Base-by-base conservation (phyloP, 2,113 vertebrate species). In the Euleptes europaea region DNA sequence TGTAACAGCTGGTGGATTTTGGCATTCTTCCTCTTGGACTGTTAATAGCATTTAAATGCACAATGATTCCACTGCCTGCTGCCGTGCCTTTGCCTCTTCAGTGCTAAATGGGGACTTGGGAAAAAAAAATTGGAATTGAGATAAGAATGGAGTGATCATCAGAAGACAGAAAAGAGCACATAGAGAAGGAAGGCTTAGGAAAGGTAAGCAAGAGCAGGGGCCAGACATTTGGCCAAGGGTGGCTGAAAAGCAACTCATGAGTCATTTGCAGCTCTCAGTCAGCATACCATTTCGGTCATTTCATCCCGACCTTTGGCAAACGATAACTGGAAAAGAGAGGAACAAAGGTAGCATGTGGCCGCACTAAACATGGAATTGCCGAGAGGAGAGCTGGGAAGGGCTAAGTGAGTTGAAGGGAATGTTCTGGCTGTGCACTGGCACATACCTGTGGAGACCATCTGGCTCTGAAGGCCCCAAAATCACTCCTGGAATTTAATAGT, bases 1-100 rank as follows among this genome's bases (percentile, higher is more conserved):
- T 78, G 85, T 88, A 91, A 95, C 94, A 95, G 94, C 92, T 94
- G 92, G 89, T 89, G 85, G 77, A 44, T 84, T 84, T 85, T 94
- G 94, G 86, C 88, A 78, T 84, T 84, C 70, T 74, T 89, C 47
- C 84, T 85, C 84, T 35, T 78, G 81, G 74, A 87, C 91, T 94
- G 88, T 93, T 92, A 90, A 78, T 74, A 67, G 14, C 88, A 89
- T 91, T 93, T 94, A 94, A 94, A 91, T 89, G 75, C 49, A 80
- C 75, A 84, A 49, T 84, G 87, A 90, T 82, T 91, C 87, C 77
- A 93, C 86, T 89, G 84, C 74, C 80, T 73, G 69, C 60, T 90
- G 88, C 72, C 66, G 60, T 35, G 83, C 74, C 84, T 89, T 79
- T 90, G 83, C 33, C 72, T 88, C 51, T 78, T 66, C 63, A 84